Base-by-base conservation (phyloP, 30 jellyfish, hydroid and myxozoan species). In the Turritopsis rubra region DNA sequence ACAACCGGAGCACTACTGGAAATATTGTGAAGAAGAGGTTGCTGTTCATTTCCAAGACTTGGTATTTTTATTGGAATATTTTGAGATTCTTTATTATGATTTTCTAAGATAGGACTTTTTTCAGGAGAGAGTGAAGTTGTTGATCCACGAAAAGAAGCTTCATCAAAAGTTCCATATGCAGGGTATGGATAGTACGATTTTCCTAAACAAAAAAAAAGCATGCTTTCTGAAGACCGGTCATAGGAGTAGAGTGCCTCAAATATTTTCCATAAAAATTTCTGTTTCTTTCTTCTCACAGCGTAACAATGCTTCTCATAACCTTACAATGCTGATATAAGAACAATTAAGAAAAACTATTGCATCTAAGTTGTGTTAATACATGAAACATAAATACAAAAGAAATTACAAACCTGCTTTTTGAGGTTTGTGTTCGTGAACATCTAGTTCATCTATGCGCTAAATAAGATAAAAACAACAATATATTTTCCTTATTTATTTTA, bases 1-100 rank as follows among this genome's bases (percentile, higher is more conserved):
- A 74, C 82, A 7, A 74, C 65, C n/a, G 82, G 82, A 74, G 65
- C 54, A 74, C 82, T 74, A 21, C 82, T 74, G 26, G 82, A 74
- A 20, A 74, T n/a, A 0, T 74, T 21, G 27, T 22, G 76, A 25
- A 25, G 29, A 3, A n/a, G 76, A 17, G 7, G 16, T 66, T 66
- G 76, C 76, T 17, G 7, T 66, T 66, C 29, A 66, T 25, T 66
- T 66, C 9, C 16, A 66, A 8, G 28, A 66, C 9, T n/a, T 3
- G 76, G 76, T 66, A 66, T 66, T 17, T 25, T 17, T 66, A n/a
- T 22, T 66, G 76, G 16, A 22, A 8, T 25, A 25, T 66, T 22
- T 66, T 66, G 76, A 66, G 76, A 25, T n/a, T 66, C 29, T n/a
- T 9, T 25, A 3, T 66, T 66, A 25, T 66, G 28, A 25, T 66